Base-by-base conservation (phyloP, 2,113 vertebrate species). In the Apaloderma vittatum region DNA sequence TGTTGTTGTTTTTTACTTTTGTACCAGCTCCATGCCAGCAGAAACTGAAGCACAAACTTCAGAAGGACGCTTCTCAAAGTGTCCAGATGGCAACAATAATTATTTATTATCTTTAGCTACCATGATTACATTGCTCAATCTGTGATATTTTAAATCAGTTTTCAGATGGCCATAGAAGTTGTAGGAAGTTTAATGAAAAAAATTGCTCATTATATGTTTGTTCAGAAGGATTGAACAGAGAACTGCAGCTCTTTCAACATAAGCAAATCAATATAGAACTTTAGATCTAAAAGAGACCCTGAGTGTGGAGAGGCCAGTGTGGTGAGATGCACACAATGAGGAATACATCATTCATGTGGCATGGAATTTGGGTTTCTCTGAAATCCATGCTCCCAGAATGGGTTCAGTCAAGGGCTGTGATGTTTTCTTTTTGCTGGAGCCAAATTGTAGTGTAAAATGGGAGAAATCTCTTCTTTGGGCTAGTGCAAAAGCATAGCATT, bases 61-160 rank as follows among this genome's bases (percentile, higher is more conserved):
- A 96, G 95, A 97, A 93, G 65, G 80, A 95, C 0, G 1, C 80
- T 96, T 96, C 96, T 97, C 86, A 92, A 96, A 95, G 67, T 18
- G 1, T 94, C 97, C 97, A 98, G 97, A 98, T 98, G 98, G 97
- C 91, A 96, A 94, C 81, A 95, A 96, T 97, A 96, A 97, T 98
- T 97, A 98, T 97, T 97, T 98, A 98, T 98, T 97, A 97, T 97
- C 97, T 97, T 97, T 96, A 97, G 95, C 88, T 97, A 88, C 88
- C 83, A 91, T 81, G 90, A 97, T 97, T 98, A 96, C 90, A 70
- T 94, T 96, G 93, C 75, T 81, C 95, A 98, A 96, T 97, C 97
- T 98, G 97, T 94, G 95, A 96, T 89, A 96, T 94, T 97, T 91
- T 97, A 98, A 97, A 97, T 98, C 90, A 96, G 52, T 97, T 80